Base-by-base conservation (phyloP, 1,140 invertebrate species). In the Riptortus pedestris region DNA sequence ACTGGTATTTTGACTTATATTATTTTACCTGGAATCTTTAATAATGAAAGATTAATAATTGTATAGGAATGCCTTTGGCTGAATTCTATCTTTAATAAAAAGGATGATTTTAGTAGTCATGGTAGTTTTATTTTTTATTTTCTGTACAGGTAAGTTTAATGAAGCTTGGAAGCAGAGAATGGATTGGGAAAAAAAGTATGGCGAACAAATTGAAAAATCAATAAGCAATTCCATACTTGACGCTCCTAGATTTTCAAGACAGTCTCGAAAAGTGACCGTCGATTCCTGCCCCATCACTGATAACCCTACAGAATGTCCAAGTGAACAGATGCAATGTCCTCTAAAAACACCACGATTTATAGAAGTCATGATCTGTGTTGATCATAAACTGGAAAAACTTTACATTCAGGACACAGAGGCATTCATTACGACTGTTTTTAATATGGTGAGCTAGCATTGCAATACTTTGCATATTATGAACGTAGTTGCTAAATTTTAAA, bases 351-450 rank as follows among this genome's bases (percentile, higher is more conserved):
- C 51, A 24, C 24, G 14, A 11, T 61, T 45, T n/a, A 76, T 83
- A 18, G 82, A 84, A 69, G 74, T 79, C 0, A 70, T 84, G 66
- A 74, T 83, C n/a, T 81, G 83, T 4, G 77, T 83, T 27, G 51
- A 55, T 24, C 20, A 22, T 14, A 55, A 18, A 18, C 18, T 55
- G 22, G 20, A 55, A 24, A 55, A 55, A 14, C 26, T 26, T 4
- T 22, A 24, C 24, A 14, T 24, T 3, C 24, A 55, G 14, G 51
- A 55, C 14, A 16, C 26, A 24, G 79, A 81, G 63, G 82, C 78
- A 51, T 84, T 83, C 69, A 77, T 83, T 20, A 73, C 84, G 4
- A 83, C 82, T 12, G 74, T 84, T 26, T 81, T 84, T 75, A 83
- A 83, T 70, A 83, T 83, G 79, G 82, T 82, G 71, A 74, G 72